Percentiles rank a stretch among this genome's conserved stretches.
These are phyloP conservation scores for Apodemia hepburni DNA, from an alignment of 2,888 invertebrate species.

Conservation along the genomic window DNA sequence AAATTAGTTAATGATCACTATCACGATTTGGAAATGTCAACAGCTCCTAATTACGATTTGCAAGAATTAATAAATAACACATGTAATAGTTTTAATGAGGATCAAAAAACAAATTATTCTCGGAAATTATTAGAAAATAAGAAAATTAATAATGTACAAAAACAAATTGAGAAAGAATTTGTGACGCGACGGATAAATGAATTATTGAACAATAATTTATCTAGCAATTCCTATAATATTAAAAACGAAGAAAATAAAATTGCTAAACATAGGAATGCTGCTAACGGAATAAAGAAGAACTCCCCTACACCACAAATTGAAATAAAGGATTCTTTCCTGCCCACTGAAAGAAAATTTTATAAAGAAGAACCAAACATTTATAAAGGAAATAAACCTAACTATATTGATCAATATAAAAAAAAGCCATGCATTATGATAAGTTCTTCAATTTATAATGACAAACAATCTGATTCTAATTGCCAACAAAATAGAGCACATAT, in stretches of 20 bases:
- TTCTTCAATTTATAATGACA: neutral
- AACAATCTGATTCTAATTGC: neutral
- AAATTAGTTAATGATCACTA: constrained; percentile 41
- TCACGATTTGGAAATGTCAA: neutral
- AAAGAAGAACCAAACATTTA: neutral
- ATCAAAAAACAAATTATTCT: neutral
- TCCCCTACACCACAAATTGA: neutral
- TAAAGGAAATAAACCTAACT: neutral
- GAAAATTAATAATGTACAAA: neutral
- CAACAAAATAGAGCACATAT: neutral
- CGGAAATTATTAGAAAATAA: neutral
- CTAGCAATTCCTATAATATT: neutral
- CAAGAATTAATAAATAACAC: neutral
- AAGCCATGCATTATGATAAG: neutral
- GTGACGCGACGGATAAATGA: neutral
- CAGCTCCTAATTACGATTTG: neutral
- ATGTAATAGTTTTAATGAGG: neutral
- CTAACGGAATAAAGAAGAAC: neutral
- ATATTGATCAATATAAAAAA: neutral
- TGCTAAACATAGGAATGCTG: neutral
- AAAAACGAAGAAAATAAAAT: neutral
- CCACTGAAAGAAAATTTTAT: neutral
- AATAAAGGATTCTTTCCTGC: neutral
- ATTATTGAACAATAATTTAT: neutral
- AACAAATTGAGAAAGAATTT: neutral